These are phyloP conservation scores for Indicator indicator DNA, from an alignment of 2,113 vertebrate species.

Conservation along the genomic window DNA sequence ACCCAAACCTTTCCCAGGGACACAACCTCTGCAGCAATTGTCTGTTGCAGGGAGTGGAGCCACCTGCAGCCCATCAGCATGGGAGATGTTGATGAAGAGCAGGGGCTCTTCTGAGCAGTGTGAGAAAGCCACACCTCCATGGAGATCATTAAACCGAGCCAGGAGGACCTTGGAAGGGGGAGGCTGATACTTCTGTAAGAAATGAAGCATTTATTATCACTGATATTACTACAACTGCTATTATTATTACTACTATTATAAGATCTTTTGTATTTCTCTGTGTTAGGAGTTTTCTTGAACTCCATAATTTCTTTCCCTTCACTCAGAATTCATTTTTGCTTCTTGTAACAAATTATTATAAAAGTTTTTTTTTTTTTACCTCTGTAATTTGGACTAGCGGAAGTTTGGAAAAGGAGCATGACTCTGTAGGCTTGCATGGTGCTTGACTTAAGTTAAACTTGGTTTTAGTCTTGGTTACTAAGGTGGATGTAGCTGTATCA, in stretches of 20 bases:
- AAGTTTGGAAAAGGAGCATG: background rate
- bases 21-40: background rate
- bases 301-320: background rate
- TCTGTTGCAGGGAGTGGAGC: background rate
- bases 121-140: background rate
- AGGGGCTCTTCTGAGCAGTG: background rate
- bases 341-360: background rate
- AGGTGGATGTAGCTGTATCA: background rate
- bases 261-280: background rate
- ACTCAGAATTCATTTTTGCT: background rate
- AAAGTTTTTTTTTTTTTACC: background rate
- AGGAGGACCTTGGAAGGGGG: rapidly evolving
- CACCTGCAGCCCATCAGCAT: background rate
- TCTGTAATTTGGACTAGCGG: background rate
- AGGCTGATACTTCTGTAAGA: background rate
- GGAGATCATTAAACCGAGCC: background rate
- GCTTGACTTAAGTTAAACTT: background rate
- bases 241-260: rapidly evolving
- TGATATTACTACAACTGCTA: rapidly evolving
- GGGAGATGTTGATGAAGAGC: background rate
- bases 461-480: background rate
- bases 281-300: background rate
- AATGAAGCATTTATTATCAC: background rate
- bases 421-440: background rate
- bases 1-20: background rate